Evolutionary conservation across 2,888 invertebrate species (phyloP), one percentile per base, ranked within the genome.

Genomic region (Oscheius sp.): DNA sequence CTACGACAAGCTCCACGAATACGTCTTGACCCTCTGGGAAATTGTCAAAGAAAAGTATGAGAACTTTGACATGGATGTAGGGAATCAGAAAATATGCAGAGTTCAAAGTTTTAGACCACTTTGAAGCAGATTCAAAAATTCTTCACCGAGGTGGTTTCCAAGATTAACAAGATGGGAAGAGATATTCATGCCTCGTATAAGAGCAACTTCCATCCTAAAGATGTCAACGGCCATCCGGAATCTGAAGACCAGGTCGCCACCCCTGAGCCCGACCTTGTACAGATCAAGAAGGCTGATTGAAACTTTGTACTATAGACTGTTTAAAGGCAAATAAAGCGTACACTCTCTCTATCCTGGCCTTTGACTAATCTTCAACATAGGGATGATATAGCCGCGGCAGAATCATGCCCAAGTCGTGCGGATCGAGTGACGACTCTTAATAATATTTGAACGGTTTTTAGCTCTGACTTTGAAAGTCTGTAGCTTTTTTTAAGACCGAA

Each of bases 21-120:
- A 86, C 74, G 81, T 84, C 21, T 72, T 83, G 53, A 79, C 79
- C 13, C 75, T 86, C 33, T 86, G 86, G 86, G 83, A 86, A 48
- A 78, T 85, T 21, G 35, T 82, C 55, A 82, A 82, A 78, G 74
- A 80, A 32, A 82, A 82, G 51, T 82, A 82, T 51, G 77, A 82
- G 33, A 79, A 82, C 68, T 80, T 82, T 42, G 80, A 82, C 66
- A 29, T 76, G 35, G 82, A 82, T 70, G 81, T 79, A 57, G 74
- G 79, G 63, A 42, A 10, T n/a, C 35, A 21, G 7, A 21, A 47
- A 9, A 47, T 53, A n/a, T 65, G 21, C 57, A 3, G 10, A 70
- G 35, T 65, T 35, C 2, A 21, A 37, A 29, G 10, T 72, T 79
- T 66, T 51, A 81, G 81, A 42, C 32, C 7, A 79, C 82, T 21